Percentiles rank a stretch among this genome's conserved stretches.
phyloP scores from a whole-genome alignment of 2,888 invertebrate species.

The Eilema caniola region DNA sequence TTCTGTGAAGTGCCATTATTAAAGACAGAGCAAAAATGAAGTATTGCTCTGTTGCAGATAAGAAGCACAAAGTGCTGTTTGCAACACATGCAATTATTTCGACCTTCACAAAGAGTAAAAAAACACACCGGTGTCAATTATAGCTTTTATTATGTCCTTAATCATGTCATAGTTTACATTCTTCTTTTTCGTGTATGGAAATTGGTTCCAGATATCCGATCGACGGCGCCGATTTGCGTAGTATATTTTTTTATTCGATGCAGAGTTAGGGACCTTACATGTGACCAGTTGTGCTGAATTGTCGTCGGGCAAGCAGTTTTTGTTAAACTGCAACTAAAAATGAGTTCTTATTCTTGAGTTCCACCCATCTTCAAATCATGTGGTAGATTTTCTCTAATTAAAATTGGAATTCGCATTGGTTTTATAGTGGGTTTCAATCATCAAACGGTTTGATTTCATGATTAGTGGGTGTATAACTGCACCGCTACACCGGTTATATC shows the following conservation, averaged over 20 bases:
- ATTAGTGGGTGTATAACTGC: conserved; percentile 22
- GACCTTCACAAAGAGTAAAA: not conserved
- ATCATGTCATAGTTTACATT: too few species aligned
- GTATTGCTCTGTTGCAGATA: not conserved
- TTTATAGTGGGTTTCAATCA: not conserved
- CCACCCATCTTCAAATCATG: not conserved
- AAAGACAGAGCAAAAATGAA: not conserved
- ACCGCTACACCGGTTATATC: conserved; percentile 32
- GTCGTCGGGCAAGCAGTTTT: not conserved
- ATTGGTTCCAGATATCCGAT: too few species aligned
- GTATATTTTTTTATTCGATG: too few species aligned
- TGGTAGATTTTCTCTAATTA: not conserved
- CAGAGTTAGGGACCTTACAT: too few species aligned
- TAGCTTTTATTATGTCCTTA: too few species aligned
- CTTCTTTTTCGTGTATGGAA: too few species aligned
- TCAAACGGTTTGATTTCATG: not conserved
- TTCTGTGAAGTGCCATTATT: not conserved
- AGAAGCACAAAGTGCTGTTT: not conserved
- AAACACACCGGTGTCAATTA: not conserved
- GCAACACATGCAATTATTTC: not conserved
- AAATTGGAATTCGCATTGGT: not conserved
- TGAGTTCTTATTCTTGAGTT: not conserved
- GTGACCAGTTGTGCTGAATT: too few species aligned
- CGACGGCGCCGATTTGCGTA: too few species aligned
- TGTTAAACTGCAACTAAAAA: not conserved